These are phyloP conservation scores for Acleris sparsana DNA, from an alignment of 2,888 invertebrate genomes.

Conservation along the genomic window DNA sequence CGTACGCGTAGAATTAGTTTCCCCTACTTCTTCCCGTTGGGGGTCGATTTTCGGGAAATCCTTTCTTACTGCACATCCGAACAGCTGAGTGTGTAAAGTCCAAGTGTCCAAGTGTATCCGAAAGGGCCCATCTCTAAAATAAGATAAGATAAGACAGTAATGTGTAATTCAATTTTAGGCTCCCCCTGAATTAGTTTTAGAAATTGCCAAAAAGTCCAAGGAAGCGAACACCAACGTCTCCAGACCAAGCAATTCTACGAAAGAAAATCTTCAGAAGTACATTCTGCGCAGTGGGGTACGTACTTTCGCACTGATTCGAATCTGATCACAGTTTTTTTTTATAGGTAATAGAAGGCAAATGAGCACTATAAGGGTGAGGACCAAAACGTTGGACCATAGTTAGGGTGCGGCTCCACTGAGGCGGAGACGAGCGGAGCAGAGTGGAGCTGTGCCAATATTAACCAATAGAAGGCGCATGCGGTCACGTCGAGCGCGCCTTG, in stretches of 20 bases:
- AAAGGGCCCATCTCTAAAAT: neutral
- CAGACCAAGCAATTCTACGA: constrained; percentile 16
- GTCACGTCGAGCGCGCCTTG: too few species aligned
- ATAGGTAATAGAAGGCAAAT: too few species aligned
- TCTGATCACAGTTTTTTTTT: too few species aligned
- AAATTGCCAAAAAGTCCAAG: constrained; percentile 57
- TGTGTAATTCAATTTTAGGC: constrained; percentile 51
- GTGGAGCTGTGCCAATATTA: too few species aligned
- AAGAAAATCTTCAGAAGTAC: constrained; percentile 47
- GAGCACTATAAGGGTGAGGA: too few species aligned
- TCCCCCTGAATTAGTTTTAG: constrained; percentile 59
- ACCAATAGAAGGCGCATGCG: too few species aligned
- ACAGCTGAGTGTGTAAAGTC: neutral
- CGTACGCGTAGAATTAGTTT: too few species aligned
- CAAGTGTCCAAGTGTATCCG: neutral
- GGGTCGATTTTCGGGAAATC: too few species aligned
- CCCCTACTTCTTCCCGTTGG: too few species aligned
- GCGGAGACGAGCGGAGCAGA: too few species aligned
- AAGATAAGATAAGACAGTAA: neutral
- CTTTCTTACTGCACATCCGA: neutral
- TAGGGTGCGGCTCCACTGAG: too few species aligned
- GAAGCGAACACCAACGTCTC: constrained; percentile 43
- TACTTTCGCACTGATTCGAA: neutral
- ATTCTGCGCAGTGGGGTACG: constrained; percentile 63
- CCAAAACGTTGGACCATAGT: too few species aligned